Conservation (phyloP, 2,888 invertebrate genomes). For the Clistopyga incitator region DNA sequence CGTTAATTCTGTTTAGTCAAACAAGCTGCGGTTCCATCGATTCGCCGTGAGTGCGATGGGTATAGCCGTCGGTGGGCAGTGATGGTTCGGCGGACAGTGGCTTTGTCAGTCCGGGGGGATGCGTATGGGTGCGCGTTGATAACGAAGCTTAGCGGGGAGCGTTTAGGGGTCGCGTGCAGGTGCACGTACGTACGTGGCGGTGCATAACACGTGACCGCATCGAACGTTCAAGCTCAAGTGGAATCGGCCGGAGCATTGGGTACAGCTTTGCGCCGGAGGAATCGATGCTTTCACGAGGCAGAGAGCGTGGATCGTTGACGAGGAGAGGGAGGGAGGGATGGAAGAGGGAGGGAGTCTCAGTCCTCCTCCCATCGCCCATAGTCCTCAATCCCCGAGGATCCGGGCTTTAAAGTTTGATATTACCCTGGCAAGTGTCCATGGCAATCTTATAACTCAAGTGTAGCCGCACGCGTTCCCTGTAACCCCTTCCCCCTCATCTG, state of each 20-base stretch:
- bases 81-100: slow-evolving; percentile 51
- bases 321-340: slow-evolving; percentile 36
- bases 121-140: slow-evolving; percentile 77
- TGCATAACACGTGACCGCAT: slow-evolving; percentile 66
- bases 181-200: slow-evolving; percentile 66
- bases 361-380: slow-evolving; percentile 37
- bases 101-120: slow-evolving; percentile 55
- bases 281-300: slow-evolving; percentile 63
- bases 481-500: slow-evolving; percentile 1
- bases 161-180: slow-evolving; percentile 65
- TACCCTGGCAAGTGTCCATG: slow-evolving; percentile 81
- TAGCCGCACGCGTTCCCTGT: slow-evolving; percentile 63
- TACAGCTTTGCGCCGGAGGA: slow-evolving; percentile 28
- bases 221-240: slow-evolving; percentile 58
- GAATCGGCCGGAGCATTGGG: slow-evolving; percentile 49
- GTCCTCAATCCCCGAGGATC: slow-evolving; percentile 60
- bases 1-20: slow-evolving; percentile 57
- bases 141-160: slow-evolving; percentile 75
- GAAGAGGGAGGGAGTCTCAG: slow-evolving; percentile 29
- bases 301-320: slow-evolving; percentile 55
- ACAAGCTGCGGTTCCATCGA: slow-evolving; percentile 34
- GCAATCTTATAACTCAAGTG: slow-evolving; percentile 81
- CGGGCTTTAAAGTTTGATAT: slow-evolving; percentile 80
- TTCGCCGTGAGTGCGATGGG: slow-evolving; percentile 20
- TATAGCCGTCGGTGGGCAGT: slow-evolving; percentile 44